A percentile compares a stretch with the other conserved stretches of the same genome.
phyloP scores from a whole-genome alignment of 1,140 invertebrate species.

The Papilio glaucus region DNA sequence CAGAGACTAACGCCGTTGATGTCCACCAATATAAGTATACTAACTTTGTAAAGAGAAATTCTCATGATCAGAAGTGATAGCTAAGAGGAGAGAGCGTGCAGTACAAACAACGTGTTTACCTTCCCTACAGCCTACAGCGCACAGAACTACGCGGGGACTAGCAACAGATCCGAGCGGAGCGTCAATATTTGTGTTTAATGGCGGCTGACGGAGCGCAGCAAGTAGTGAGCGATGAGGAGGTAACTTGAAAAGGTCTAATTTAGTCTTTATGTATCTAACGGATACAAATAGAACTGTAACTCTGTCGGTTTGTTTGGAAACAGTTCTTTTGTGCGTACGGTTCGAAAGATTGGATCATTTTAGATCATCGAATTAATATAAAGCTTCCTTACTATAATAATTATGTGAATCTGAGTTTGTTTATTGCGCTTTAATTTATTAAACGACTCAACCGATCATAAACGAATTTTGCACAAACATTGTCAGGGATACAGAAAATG shows the following conservation, averaged over 20 bases:
- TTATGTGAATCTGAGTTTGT: no score
- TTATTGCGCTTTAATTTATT: no score
- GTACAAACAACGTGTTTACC: background rate
- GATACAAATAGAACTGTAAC: background rate
- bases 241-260: background rate
- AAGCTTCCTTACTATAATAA: no score
- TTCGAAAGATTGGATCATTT: background rate
- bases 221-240: background rate
- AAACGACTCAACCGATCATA: no score
- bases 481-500: no score
- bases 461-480: no score
- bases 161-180: background rate
- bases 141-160: background rate
- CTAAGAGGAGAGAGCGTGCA: no score
- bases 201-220: background rate
- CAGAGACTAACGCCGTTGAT: no score
- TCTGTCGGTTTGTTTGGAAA: background rate
- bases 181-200: conserved; percentile 11
- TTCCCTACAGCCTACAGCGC: background rate
- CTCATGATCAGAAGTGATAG: no score
- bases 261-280: background rate
- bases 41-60: no score
- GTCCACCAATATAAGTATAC: no score
- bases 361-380: no score
- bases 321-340: background rate